Conservation (phyloP, 2,113 vertebrate species). For the Asarcornis scutulata region DNA sequence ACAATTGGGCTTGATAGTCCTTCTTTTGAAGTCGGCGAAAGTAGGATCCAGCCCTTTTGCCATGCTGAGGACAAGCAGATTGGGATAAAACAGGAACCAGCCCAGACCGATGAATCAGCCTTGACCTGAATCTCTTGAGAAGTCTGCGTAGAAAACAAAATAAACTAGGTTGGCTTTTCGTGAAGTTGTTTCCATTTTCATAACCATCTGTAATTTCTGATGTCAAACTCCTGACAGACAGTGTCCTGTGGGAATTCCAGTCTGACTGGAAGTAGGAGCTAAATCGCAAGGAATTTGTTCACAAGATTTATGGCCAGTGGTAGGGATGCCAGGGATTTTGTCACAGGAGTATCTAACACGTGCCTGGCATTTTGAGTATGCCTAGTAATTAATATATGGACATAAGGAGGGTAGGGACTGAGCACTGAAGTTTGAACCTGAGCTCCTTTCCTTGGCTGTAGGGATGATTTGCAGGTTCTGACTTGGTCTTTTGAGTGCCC, state of each 20-base stretch:
- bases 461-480: not conserved
- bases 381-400: not conserved
- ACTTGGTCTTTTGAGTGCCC: not conserved
- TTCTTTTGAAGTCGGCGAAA: not conserved
- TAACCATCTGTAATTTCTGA: not conserved
- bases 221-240: not conserved
- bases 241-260: constrained; percentile 32
- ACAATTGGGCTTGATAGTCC: not conserved
- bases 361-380: not conserved
- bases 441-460: not conserved
- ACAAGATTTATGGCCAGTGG: not conserved
- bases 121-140: not conserved
- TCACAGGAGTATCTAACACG: not conserved
- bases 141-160: not conserved
- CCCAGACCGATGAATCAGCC: not conserved
- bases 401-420: not conserved
- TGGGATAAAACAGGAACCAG: not conserved
- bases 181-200: not conserved
- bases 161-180: not conserved
- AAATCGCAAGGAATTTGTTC: not conserved
- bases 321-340: not conserved
- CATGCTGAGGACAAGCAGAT: not conserved
- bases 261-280: constrained; percentile 3
- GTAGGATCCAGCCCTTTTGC: not conserved
- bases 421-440: not conserved